Conservation (phyloP, 2,797 vertebrate species). For the Pantherophis vulpinus region DNA sequence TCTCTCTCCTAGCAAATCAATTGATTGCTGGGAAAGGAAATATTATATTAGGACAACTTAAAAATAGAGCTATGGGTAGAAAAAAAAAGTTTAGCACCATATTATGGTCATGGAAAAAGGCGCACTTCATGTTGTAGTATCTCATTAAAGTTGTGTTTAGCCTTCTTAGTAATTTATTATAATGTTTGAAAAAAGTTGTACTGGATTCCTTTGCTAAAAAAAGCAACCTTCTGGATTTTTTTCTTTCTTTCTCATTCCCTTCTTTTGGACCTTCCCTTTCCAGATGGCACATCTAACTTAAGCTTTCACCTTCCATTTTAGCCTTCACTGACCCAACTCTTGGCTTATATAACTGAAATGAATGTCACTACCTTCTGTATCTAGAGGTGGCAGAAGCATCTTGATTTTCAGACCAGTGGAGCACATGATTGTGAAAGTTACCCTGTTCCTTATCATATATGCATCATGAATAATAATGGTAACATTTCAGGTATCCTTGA, state of each 20-base stretch:
- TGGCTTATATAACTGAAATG: neutral
- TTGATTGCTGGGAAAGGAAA: neutral
- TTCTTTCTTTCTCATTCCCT: neutral
- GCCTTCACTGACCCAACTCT: neutral
- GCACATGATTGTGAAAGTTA: conserved; percentile 51
- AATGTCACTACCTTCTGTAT: conserved; percentile 5
- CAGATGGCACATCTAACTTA: neutral
- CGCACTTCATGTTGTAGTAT: neutral
- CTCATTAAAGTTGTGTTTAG: neutral
- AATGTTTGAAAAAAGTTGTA: neutral
- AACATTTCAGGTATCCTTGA: conserved; percentile 42
- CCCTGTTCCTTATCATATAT: conserved; percentile 38
- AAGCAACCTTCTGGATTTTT: neutral
- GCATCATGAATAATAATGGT: conserved; percentile 18
- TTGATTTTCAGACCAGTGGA: conserved; percentile 54
- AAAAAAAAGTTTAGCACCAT: neutral
- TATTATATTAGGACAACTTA: neutral
- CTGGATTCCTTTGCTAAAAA: neutral
- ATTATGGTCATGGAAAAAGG: neutral
- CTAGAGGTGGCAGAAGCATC: conserved; percentile 21
- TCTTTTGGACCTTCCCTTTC: too few relatives aligned
- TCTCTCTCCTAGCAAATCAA: neutral
- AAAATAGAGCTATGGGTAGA: neutral
- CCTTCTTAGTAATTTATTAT: neutral
- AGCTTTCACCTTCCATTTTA: neutral